phyloP scores from a whole-genome alignment of 2,113 vertebrate genomes.

The Nicator chloris region DNA sequence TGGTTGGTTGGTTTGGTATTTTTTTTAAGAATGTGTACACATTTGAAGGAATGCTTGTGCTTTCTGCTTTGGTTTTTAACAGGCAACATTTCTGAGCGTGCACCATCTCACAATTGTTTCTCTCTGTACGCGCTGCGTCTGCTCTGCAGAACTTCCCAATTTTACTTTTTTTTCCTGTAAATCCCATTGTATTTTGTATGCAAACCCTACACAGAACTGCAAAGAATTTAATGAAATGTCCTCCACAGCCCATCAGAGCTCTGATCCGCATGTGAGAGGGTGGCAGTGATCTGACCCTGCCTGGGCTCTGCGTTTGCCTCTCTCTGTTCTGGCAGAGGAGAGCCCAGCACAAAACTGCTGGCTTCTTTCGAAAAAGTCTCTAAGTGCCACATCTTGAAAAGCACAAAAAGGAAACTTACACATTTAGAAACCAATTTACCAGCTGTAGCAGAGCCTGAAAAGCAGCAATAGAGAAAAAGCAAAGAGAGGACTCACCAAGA shows the following conservation, averaged over 20 bases:
- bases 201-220: neutral
- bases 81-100: neutral
- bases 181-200: neutral
- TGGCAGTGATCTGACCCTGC: neutral
- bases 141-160: neutral
- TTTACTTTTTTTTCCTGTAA: neutral
- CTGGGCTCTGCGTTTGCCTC: neutral
- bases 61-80: neutral
- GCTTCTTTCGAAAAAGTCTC: neutral
- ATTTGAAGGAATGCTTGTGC: neutral
- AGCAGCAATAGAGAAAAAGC: neutral
- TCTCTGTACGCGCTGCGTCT: neutral
- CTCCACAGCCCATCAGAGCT: neutral
- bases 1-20: neutral
- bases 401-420: neutral
- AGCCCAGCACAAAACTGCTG: neutral
- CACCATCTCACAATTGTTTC: neutral
- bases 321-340: neutral
- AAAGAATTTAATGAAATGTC: neutral
- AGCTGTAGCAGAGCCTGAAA: neutral
- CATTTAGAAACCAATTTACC: neutral
- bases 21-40: neutral
- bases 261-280: neutral
- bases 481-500: slow-evolving; percentile 39
- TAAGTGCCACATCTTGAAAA: neutral